Evolutionary conservation across 2,888 invertebrate genomes (phyloP), one percentile per base, ranked within the genome.

Genomic region (Heteromyza rotundicornis): DNA sequence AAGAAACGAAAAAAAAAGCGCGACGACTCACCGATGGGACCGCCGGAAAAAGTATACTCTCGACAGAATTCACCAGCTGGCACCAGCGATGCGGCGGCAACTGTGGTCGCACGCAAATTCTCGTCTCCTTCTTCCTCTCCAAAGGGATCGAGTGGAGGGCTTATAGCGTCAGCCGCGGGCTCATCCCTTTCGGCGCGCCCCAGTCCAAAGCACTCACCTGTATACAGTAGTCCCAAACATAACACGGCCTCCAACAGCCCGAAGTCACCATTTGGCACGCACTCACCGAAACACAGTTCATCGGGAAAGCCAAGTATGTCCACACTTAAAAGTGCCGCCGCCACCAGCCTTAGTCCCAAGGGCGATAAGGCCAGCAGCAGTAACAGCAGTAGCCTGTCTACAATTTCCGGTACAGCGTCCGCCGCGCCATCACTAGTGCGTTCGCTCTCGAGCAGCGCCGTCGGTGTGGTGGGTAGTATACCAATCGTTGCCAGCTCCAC

Each of bases 291-390:
- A 79, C 92, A 92, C 71, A 86, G 87, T 70, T 82, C 82, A 14
- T 90, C 92, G 1, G 94, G 94, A 0, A 95, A 95, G 77, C 94
- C 94, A 0, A 94, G 94, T 75, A 93, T 95, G 92, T 92, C 93
- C 0, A 89, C 94, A 0, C 82, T 94, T 20, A 94, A 94, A 78
- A 94, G 91, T 36, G 92, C 93, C 10, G 76, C 79, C 8, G 78
- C 74, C 36, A 84, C 84, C 50, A 74, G 74, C 60, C 67, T 78
- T 0, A 78, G 78, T 64, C 81, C 79, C 12, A 79, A 80, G 61
- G 71, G 71, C 0, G 79, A 80, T 12, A 80, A 80, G 64, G 60
- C 68, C 8, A 60, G 56, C 3, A 44, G 50, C 17, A 17, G 12
- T 19, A 27, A n/a, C n/a, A n/a, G n/a, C 62, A 62, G 64, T 65